Evolutionary conservation across 2,797 vertebrate genomes (phyloP), one percentile per base, ranked within the genome.

Genomic region (Syngnathus acus): DNA sequence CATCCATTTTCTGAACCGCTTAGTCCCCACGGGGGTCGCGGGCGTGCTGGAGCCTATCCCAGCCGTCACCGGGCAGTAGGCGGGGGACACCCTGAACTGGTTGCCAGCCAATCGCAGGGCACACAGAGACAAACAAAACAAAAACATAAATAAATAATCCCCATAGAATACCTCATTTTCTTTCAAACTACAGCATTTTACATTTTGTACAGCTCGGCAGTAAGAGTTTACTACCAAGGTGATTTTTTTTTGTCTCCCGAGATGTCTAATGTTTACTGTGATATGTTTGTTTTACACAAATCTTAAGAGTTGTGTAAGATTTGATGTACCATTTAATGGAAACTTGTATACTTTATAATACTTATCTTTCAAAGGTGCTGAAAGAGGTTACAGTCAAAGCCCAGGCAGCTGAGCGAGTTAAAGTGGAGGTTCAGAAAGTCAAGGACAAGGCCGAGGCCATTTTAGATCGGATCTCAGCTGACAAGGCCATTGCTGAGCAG

Each of bases 361-460:
- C 11, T 62, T 43, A 11, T 16, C 19, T 45, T 59, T 21, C 17
- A 37, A 83, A 99, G 96, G 95, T 99, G 48, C 82, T 99, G 75
- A 97, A 95, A 77, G 95, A 97, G 83, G 95, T 99, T 65, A 98
- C 92, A 0, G 90, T 96, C 57, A 98, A 97, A 86, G 96, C 97
- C 1, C 95, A 98, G 77, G 95, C 96, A 53, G 93, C 95, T 2
- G 96, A 98, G 78, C 90, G 88, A 42, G 94, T 98, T 69, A 98
- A 97, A 72, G 90, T 93, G 13, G 95, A 98, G 79, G 94, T 99
- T 4, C 97, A 97, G 84, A 97, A 97, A 78, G 97, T 98, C 66
- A 98, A 98, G 79, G 97, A 99, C 84, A 98, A 95, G 83, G 96
- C 96, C 6, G 94, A 98, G 70, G 92, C 90, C 65, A 95, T 99